Conservation (phyloP, 2,113 vertebrate genomes). For the human region DNA sequence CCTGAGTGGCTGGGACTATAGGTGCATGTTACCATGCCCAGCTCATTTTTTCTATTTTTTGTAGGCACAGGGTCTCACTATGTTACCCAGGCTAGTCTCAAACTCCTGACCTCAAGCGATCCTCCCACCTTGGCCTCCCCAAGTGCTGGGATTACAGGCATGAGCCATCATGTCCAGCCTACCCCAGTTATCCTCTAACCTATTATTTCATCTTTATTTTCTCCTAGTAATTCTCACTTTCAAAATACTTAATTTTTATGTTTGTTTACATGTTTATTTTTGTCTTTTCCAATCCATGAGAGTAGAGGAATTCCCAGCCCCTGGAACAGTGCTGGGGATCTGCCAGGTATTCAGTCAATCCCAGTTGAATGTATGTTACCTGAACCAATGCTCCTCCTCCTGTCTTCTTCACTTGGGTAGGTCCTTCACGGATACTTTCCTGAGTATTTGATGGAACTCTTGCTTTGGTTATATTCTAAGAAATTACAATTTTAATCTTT, state of each 20-base stretch:
- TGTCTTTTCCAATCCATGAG: background rate
- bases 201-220: background rate
- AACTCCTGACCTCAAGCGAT: background rate
- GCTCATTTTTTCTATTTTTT: background rate
- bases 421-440: background rate
- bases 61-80: background rate
- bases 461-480: conserved; percentile 49
- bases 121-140: background rate
- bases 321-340: background rate
- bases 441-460: background rate
- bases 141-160: background rate
- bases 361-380: background rate
- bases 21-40: background rate
- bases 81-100: background rate
- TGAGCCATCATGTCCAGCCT: background rate
- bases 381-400: background rate
- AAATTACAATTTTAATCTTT: conserved; percentile 12
- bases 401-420: background rate
- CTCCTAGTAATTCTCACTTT: background rate
- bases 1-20: background rate
- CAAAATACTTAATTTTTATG: background rate
- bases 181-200: background rate
- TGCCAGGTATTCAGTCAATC: background rate
- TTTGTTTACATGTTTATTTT: background rate
- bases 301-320: background rate